Evolutionary conservation across 2,888 invertebrate species (phyloP), one percentile per base, ranked within the genome.

Genomic region (Lobophora halterata): DNA sequence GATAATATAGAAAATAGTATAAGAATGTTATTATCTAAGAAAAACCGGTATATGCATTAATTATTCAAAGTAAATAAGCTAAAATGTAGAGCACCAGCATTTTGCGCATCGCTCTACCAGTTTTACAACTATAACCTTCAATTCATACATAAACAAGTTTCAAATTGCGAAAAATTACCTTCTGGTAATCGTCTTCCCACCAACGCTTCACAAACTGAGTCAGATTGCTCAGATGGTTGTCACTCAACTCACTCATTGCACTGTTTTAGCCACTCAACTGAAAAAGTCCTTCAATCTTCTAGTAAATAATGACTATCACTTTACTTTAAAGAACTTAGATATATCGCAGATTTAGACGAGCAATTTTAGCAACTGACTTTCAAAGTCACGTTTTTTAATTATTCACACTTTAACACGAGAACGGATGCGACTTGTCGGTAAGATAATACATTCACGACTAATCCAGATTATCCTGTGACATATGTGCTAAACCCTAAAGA

Each of bases 161-260:
- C 11, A 35, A 28, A 14, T 13, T 8, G 12, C 14, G 2, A 32
- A 32, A 26, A 66, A 64, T 8, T 61, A 80, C 81, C 80, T 79
- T 63, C 17, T 48, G 26, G 56, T 73, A 70, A 51, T 65, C 72
- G 26, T 80, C 76, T 55, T 81, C 76, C 80, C 81, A 82, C 82
- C 82, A 85, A 1, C 81, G 66, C 47, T 75, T 78, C 3, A 81
- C 78, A 45, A 81, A 83, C 49, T 65, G 68, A 7, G 68, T 63
- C 33, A 83, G 52, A 52, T 75, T 74, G 8, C 49, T 55, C 54
- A 83, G 62, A 61, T 67, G 68, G 35, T 61, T 65, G 8, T 72
- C 71, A 47, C 52, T 52, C 17, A 55, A 52, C 12, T 66, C 69
- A 58, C 63, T 64, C 70, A 69, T 67, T n/a, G n/a, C n/a, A n/a